These are phyloP conservation scores for Artemia franciscana DNA, from an alignment of 1,140 invertebrate species.

Conservation along the genomic window DNA sequence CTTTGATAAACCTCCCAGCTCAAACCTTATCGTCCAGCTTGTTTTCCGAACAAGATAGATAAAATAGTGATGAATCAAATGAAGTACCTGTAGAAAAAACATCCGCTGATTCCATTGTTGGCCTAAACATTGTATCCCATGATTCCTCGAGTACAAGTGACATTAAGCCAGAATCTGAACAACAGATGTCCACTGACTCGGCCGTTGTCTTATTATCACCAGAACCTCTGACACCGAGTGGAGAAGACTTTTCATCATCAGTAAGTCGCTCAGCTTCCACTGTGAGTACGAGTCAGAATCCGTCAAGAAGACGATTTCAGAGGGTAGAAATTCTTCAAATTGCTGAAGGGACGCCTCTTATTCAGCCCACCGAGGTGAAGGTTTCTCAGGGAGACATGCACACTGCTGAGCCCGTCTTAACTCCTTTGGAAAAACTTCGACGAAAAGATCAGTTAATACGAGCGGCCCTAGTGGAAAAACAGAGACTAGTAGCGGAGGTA, in stretches of 20 bases:
- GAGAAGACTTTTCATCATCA: not conserved
- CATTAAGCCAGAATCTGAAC: not conserved
- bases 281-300: constrained; percentile 4
- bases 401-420: constrained; percentile 48
- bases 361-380: constrained; percentile 53
- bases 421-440: constrained; percentile 45
- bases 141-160: not conserved
- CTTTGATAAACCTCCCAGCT: not conserved
- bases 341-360: constrained; percentile 34
- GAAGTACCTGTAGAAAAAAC: not conserved
- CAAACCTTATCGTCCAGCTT: not conserved
- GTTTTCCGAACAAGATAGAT: not conserved
- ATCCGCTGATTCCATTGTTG: not conserved
- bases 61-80: not conserved
- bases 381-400: constrained; percentile 35
- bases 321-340: constrained; percentile 23
- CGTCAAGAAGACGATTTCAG: constrained; percentile 17
- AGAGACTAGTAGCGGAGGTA: constrained; percentile 44
- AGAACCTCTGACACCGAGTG: too few species aligned
- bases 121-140: not conserved
- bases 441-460: constrained; percentile 43
- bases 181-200: not conserved
- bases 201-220: too few species aligned
- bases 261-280: constrained; percentile 5
- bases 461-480: constrained; percentile 44